A percentile compares a stretch with the other conserved stretches of the same genome.
phyloP scores from a whole-genome alignment of 2,113 vertebrate genomes.

The Neolamprologus toae region DNA sequence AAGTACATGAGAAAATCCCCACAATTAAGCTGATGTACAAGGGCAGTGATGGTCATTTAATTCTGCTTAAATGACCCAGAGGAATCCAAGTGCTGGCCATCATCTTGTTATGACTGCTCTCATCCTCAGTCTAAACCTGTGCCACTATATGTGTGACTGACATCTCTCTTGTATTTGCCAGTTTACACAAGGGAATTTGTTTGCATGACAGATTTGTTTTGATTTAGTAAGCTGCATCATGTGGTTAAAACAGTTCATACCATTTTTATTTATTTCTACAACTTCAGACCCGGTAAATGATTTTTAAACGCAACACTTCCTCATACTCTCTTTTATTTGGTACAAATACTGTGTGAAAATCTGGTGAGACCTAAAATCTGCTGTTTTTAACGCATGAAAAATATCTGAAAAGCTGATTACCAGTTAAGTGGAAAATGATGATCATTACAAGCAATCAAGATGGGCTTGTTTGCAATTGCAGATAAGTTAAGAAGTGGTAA shows the following conservation, averaged over 20 bases:
- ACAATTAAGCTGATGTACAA: conserved; percentile 40
- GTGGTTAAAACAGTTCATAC: neutral
- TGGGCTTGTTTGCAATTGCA: conserved; percentile 49
- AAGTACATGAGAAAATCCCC: conserved; percentile 21
- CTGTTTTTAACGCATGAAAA: conserved; percentile 12
- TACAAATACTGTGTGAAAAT: neutral
- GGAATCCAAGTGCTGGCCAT: conserved; percentile 19
- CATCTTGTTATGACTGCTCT: conserved; percentile 23
- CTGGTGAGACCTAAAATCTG: neutral
- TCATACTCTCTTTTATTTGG: neutral
- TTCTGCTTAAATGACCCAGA: conserved; percentile 35
- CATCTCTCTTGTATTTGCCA: neutral
- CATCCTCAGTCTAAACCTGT: neutral
- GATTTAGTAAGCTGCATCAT: neutral
- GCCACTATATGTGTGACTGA: neutral
- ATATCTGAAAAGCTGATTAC: conserved; percentile 52
- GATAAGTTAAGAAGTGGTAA: conserved; percentile 57
- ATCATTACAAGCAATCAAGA: conserved; percentile 62
- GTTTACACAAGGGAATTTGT: neutral
- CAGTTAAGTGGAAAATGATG: conserved; percentile 63
- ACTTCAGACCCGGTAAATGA: neutral
- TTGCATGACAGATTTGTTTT: neutral
- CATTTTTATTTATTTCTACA: neutral
- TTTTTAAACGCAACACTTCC: neutral
- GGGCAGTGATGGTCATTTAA: conserved; percentile 44